Evolutionary conservation across 2,113 vertebrate genomes (phyloP), one percentile per base, ranked within the genome.

Genomic region (Elgaria multicarinata): DNA sequence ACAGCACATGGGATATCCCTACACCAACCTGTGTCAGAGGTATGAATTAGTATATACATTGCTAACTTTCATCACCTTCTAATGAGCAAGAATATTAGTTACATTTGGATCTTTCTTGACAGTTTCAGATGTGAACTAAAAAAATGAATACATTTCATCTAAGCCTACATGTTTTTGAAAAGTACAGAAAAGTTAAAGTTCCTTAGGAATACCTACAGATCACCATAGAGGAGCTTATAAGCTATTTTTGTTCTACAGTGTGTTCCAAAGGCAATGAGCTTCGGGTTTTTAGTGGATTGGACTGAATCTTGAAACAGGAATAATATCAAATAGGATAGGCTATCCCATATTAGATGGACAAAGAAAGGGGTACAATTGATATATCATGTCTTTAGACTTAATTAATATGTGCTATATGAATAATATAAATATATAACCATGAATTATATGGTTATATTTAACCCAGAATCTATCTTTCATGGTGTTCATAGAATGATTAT

Each of bases 1-100:
- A 94, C 78, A 5, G 1, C 22, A 91, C 0, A 0, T 96, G 94
- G 95, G 92, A 94, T 0, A 93, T 94, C 14, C 87, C 87, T 31
- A 72, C 94, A 3, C 94, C 94, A 0, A 76, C 1, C 33, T 96
- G 85, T 72, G n/a, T 81, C n/a, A 81, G 3, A 10, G 78, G 67
- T 81, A 81, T 71, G 66, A 55, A 14, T 16, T 31, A 13, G 14
- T 18, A n/a, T 4, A 53, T 8, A 13, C n/a, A 2, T 64, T 24
- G 62, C 14, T 16, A 16, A 14, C 53, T 76, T 86, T 62, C 36
- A 20, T 86, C 53, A 33, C 9, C 20, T 24, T 72, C 3, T 53
- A 22, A 16, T 85, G 13, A 55, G 20, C 71, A 85, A 10, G 14
- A 74, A 74, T 53, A 0, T 3, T 74, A 26, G n/a, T 58, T 75